Evolutionary conservation across 2,113 vertebrate species (phyloP).

Genomic region (Oreochromis niloticus): DNA sequence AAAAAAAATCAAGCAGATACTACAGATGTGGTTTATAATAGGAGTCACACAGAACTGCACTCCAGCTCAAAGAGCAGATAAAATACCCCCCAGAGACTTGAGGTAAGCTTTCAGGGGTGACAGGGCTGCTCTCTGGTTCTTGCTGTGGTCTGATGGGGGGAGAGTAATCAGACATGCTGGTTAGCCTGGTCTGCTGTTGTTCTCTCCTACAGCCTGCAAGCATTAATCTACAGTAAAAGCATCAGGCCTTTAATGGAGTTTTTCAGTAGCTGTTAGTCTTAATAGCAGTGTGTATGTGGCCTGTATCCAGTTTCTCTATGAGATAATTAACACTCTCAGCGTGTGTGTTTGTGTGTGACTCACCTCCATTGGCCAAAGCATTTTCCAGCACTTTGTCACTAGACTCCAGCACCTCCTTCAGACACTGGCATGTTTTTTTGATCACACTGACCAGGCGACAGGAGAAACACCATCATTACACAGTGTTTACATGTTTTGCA

Average conservation of each 20-base stretch:
- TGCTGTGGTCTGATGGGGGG: constrained; percentile 45
- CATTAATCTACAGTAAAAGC: not conserved
- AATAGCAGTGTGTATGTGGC: not conserved
- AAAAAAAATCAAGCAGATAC: not conserved
- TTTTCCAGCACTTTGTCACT: constrained; percentile 86
- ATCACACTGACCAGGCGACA: constrained; percentile 74
- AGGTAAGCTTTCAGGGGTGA: constrained; percentile 57
- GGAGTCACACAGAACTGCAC: not conserved
- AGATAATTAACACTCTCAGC: not conserved
- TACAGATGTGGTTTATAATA: not conserved
- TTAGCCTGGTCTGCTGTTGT: not conserved
- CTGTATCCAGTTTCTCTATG: constrained; percentile 4
- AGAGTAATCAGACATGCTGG: not conserved
- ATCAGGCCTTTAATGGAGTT: not conserved
- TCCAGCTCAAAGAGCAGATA: not conserved
- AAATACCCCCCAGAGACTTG: constrained; percentile 63
- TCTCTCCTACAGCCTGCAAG: not conserved
- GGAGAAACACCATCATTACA: not conserved
- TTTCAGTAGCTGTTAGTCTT: not conserved
- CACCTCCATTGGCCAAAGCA: constrained; percentile 84
- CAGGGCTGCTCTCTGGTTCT: constrained; percentile 11
- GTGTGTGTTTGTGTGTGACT: constrained; percentile 35
- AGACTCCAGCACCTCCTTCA: constrained; percentile 88
- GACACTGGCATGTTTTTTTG: constrained; percentile 82
- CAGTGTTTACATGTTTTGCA: not conserved